Base-by-base conservation (phyloP, 35 echinoderm and acorn worm genomes). In the Ophiothrix spiculata region DNA sequence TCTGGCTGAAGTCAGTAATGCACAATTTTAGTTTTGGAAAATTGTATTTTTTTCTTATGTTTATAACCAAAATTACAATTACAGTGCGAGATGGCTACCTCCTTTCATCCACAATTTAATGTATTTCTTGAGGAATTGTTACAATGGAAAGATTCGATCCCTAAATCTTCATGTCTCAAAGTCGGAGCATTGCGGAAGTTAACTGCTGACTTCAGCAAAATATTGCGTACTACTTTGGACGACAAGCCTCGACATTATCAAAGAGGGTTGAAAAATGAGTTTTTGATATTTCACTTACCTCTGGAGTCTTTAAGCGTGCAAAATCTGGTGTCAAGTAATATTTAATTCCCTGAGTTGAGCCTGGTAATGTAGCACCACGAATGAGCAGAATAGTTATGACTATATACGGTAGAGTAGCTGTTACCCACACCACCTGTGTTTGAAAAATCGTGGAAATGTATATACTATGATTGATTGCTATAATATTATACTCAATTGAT, bases 321-420 rank as follows among this genome's bases (percentile, higher is more conserved):
- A 91, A 91, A 56, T 91, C 45, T 15, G 89, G 89, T 13, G 39
- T 34, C 31, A 91, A 82, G 75, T 91, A 91, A 69, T 79, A 91
- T 34, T 56, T 76, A 35, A 91, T 91, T 31, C 89, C 89, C 31
- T 85, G 34, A 0, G 56, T 74, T 11, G 89, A 45, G 33, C 89
- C 89, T 33, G 89, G 89, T 6, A 91, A 45, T 8, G 89, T 91
- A 4, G 41, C 76, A 56, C 89, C 89, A 35, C 83, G 81, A 39
- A 91, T 91, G 33, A 91, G 89, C 13, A 91, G 75, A 21, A 91
- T 56, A 0, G 82, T 86, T 13, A 91, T 83, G 69, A 91, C 89
- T 37, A 91, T 76, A 77, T 91, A 91, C 23, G 89, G 89, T 35
- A 91, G 40, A 46, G 89, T 91, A 34, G 81, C 89, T 14, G 89